Evolutionary conservation across 2,113 vertebrate species (phyloP).

Genomic region (Dromas ardeola): DNA sequence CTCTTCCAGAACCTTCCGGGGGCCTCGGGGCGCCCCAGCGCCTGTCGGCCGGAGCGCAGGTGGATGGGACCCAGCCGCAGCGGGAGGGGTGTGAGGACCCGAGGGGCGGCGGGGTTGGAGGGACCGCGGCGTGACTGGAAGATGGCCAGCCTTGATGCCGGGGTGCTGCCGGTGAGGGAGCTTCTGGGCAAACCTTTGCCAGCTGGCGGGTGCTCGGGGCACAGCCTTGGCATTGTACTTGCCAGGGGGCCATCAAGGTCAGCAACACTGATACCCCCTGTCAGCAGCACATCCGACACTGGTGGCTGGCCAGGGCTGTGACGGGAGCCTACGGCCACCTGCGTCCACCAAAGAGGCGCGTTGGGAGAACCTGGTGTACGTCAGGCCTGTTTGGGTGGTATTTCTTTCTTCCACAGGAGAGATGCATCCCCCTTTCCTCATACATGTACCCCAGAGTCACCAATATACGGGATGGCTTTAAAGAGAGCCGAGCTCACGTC

Average conservation of each 20-base stretch:
- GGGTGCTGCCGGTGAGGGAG: rapidly evolving
- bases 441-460: rapidly evolving
- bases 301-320: rapidly evolving
- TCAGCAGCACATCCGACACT: not conserved
- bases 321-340: not conserved
- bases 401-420: not conserved
- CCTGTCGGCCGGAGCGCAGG: rapidly evolving
- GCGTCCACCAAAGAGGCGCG: rapidly evolving
- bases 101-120: rapidly evolving
- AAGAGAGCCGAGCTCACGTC: rapidly evolving
- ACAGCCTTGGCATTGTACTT: rapidly evolving
- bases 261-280: not conserved
- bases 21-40: rapidly evolving
- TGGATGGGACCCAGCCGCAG: rapidly evolving
- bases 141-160: not conserved
- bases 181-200: not conserved
- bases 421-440: rapidly evolving
- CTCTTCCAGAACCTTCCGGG: not conserved
- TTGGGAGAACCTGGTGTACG: not conserved
- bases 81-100: rapidly evolving
- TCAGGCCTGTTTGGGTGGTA: rapidly evolving
- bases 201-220: rapidly evolving
- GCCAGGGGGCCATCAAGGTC: not conserved
- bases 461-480: rapidly evolving
- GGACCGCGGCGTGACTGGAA: rapidly evolving